phyloP scores from a whole-genome alignment of 2,888 invertebrate species.

The Archips crataeganus region DNA sequence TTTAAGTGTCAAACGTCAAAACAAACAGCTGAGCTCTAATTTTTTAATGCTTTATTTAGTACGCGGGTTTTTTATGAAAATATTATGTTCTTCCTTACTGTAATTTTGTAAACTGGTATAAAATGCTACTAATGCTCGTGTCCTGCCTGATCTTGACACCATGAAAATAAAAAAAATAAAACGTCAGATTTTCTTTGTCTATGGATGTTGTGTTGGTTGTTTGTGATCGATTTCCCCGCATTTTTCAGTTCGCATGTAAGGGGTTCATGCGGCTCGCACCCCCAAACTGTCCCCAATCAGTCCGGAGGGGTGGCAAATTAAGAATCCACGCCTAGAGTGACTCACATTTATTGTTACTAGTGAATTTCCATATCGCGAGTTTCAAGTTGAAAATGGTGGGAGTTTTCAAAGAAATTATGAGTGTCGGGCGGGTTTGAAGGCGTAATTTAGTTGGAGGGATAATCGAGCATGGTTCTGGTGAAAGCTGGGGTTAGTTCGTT shows the following conservation, averaged over 20 bases:
- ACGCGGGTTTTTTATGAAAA: no score
- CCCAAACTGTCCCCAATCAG: neutral
- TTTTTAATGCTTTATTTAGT: no score
- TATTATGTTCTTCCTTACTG: no score
- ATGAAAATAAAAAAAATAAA: slow-evolving; percentile 6
- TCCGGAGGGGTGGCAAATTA: slow-evolving; percentile 4
- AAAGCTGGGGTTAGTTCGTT: neutral
- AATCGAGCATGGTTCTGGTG: slow-evolving; percentile 24
- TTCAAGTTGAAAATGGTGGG: slow-evolving; percentile 20
- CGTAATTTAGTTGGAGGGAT: neutral
- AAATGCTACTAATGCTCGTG: no score
- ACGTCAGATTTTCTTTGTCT: slow-evolving; percentile 33
- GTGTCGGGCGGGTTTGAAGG: neutral
- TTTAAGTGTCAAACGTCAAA: no score
- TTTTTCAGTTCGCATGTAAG: slow-evolving; percentile 33
- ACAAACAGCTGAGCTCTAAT: no score
- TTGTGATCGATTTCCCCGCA: slow-evolving; percentile 43
- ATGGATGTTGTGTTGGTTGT: slow-evolving; percentile 40
- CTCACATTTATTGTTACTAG: slow-evolving; percentile 10
- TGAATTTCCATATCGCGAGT: slow-evolving; percentile 24
- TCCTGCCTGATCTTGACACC: neutral
- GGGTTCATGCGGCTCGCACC: slow-evolving; percentile 14
- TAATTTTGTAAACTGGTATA: no score
- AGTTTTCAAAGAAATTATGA: slow-evolving; percentile 19
- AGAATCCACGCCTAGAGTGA: neutral